Evolutionary conservation across 2,888 invertebrate species (phyloP), one percentile per base, ranked within the genome.

Genomic region (Linnaemya tessellans): DNA sequence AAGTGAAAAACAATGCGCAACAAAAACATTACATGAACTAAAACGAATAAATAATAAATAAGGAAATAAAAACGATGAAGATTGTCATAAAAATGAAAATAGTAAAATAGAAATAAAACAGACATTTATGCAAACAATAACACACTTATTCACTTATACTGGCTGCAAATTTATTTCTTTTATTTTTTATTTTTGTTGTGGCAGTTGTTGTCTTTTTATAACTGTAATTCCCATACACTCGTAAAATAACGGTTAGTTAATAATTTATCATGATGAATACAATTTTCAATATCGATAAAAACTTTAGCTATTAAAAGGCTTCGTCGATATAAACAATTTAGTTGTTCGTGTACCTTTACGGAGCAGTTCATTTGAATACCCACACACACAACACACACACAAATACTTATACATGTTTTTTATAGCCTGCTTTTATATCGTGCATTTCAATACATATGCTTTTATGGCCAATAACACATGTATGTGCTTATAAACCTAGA

Each of bases 51-150:
- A 75, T 51, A 82, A 65, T 75, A 13, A 64, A 51, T 49, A 1
- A 30, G 13, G 51, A 62, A 51, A 70, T 60, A 70, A 54, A 78
- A 64, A 71, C 25, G 20, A 60, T 11, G 58, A 74, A 64, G 73
- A 78, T 68, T 80, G 71, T 77, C 65, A 82, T 80, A 71, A 82
- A 71, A 80, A 86, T 86, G 56, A 75, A 74, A 79, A 78, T 77
- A 80, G 82, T 71, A 78, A 84, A 79, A 82, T 71, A 81, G 68
- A 73, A 86, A 65, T 79, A 81, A 84, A 80, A 75, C 84, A 81
- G 79, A 74, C 75, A 86, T 74, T 80, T 70, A 80, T 73, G 73
- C 70, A 71, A 54, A 78, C 54, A 84, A 80, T 60, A 80, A 74
- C 68, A 84, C 67, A 84, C 70, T 79, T 70, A 81, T 65, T 43